Evolutionary conservation across 2,113 vertebrate genomes (phyloP).

Genomic region (Hiodon alosoides): DNA sequence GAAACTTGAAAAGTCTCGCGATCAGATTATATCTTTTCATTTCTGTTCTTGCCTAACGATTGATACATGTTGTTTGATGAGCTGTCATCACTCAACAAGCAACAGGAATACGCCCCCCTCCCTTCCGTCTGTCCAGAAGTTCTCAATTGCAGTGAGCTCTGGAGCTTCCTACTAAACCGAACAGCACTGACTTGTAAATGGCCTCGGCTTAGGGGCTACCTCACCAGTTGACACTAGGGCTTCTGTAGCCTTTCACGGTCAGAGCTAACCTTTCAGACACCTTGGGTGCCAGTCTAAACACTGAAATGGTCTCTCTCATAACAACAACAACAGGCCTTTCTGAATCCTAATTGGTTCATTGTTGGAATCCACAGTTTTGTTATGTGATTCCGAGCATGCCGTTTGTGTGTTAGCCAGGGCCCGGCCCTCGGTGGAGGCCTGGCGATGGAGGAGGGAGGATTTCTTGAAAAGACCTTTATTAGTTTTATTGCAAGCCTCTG

Average conservation of each 20-base stretch:
- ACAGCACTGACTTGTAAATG: constrained; percentile 57
- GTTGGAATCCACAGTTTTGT: constrained; percentile 36
- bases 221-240: constrained; percentile 28
- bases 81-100: too few species aligned
- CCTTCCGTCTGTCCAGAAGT: too few species aligned
- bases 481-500: constrained; percentile 54
- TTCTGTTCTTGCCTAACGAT: too few species aligned
- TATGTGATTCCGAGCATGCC: constrained; percentile 33
- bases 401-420: constrained; percentile 32
- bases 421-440: constrained; percentile 31
- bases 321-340: not conserved
- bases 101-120: too few species aligned
- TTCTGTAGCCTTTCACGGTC: not conserved
- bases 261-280: not conserved
- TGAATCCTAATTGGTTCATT: not conserved
- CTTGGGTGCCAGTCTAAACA: too few species aligned
- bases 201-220: constrained; percentile 42
- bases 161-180: constrained; percentile 44
- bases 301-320: not conserved
- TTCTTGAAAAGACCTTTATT: constrained; percentile 62
- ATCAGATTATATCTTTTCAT: too few species aligned
- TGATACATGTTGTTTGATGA: too few species aligned
- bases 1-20: too few species aligned
- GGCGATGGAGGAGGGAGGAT: constrained; percentile 34
- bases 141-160: not conserved